Conservation (phyloP, 2,888 invertebrate species). For the Aphidoletes aphidimyza region DNA sequence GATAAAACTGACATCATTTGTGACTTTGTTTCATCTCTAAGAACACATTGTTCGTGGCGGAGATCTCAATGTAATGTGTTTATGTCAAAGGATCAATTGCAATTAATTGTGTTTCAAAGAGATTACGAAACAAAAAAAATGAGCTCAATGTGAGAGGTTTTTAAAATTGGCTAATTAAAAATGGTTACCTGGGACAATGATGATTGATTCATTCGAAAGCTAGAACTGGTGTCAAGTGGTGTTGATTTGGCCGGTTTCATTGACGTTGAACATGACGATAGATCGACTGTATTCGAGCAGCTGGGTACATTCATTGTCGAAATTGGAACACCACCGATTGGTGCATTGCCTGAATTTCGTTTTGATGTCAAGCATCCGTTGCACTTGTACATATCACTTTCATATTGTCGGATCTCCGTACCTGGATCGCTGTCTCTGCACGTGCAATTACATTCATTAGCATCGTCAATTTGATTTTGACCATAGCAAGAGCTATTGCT, state of each 20-base stretch:
- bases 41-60: too few species aligned
- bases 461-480: conserved; percentile 31
- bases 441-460: background rate
- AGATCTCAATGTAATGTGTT: background rate
- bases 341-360: background rate
- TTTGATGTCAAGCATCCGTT: conserved; percentile 34
- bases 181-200: background rate
- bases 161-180: background rate
- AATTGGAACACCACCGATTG: conserved; percentile 6
- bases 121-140: background rate
- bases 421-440: background rate
- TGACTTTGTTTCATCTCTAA: too few species aligned
- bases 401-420: conserved; percentile 1
- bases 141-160: background rate
- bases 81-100: conserved; percentile 43
- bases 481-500: conserved; percentile 61
- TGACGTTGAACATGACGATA: background rate
- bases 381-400: conserved; percentile 14
- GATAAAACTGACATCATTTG: too few species aligned
- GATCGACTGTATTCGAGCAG: conserved; percentile 11
- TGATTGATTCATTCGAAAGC: conserved; percentile 35
- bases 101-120: conserved; percentile 1
- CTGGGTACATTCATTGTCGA: background rate
- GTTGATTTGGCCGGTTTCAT: conserved; percentile 17
- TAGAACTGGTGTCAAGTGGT: conserved; percentile 19